Evolutionary conservation across 2,888 invertebrate species (phyloP).

Genomic region (Mythimna pallens): DNA sequence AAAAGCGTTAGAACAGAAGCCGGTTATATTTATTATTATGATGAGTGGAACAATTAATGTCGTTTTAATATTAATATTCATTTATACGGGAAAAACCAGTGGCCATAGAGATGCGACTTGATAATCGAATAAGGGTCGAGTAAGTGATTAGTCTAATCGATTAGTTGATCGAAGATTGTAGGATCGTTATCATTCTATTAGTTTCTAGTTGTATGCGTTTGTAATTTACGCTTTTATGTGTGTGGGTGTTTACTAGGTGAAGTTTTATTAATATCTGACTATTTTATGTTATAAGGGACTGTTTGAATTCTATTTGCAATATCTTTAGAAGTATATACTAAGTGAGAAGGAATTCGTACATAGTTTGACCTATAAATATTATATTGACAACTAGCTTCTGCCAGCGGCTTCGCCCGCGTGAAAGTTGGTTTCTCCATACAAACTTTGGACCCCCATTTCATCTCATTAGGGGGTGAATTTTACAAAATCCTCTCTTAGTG

Average conservation of each 20-base stretch:
- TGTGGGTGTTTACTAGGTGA: constrained; percentile 2
- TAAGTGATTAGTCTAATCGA: constrained; percentile 54
- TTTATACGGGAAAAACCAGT: constrained; percentile 53
- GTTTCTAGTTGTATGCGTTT: constrained; percentile 24
- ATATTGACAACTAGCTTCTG: no score
- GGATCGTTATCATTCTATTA: constrained; percentile 45
- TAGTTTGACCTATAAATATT: no score
- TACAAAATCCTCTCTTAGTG: no score
- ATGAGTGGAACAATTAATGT: constrained; percentile 69
- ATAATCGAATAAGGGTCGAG: constrained; percentile 44
- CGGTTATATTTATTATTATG: constrained; percentile 69
- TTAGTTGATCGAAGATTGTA: constrained; percentile 32
- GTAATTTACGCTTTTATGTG: constrained; percentile 19
- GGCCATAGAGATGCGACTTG: constrained; percentile 56
- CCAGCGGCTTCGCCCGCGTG: no score
- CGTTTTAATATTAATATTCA: constrained; percentile 60
- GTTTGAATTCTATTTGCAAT: not conserved
- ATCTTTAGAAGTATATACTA: not conserved
- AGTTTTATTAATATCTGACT: not conserved
- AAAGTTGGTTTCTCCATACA: no score
- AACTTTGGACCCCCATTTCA: no score
- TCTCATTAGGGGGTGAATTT: no score
- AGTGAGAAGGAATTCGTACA: not conserved
- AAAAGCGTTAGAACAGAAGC: constrained; percentile 67
- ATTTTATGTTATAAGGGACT: not conserved